Percentiles rank a stretch among this genome's conserved stretches.
Evolutionary conservation across 2,113 vertebrate genomes (phyloP).

Genomic region (Scopus umbretta): DNA sequence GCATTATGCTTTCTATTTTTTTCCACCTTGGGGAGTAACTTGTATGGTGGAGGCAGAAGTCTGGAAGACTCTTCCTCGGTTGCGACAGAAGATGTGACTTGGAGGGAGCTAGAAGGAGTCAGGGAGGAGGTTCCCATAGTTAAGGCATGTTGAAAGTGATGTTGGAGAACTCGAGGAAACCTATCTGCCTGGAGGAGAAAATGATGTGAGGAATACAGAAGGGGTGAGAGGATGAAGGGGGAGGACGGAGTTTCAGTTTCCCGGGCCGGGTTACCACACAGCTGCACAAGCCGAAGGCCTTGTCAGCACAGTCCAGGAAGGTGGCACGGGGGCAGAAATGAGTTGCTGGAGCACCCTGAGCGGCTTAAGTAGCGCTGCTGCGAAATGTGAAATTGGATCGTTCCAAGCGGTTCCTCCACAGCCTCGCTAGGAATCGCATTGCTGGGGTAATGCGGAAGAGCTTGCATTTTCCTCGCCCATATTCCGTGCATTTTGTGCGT

Average conservation of each 20-base stretch:
- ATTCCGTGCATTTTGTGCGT: rapidly evolving
- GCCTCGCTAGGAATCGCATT: not conserved
- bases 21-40: not conserved
- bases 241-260: not conserved
- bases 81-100: not conserved
- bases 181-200: not conserved
- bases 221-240: not conserved
- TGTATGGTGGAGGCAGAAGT: not conserved
- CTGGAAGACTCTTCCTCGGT: not conserved
- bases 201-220: not conserved
- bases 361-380: not conserved
- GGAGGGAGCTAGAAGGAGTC: not conserved
- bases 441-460: not conserved
- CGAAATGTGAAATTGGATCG: not conserved
- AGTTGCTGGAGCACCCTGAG: not conserved
- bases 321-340: not conserved
- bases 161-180: not conserved
- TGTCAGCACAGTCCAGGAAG: not conserved
- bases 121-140: not conserved
- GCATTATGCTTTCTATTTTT: not conserved
- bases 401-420: not conserved
- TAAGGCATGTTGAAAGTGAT: not conserved
- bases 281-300: not conserved
- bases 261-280: not conserved
- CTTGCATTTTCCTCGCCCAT: rapidly evolving